A percentile compares a stretch with the other conserved stretches of the same genome.
Evolutionary conservation across 2,888 invertebrate genomes (phyloP).

Genomic region (Microchrysa polita): DNA sequence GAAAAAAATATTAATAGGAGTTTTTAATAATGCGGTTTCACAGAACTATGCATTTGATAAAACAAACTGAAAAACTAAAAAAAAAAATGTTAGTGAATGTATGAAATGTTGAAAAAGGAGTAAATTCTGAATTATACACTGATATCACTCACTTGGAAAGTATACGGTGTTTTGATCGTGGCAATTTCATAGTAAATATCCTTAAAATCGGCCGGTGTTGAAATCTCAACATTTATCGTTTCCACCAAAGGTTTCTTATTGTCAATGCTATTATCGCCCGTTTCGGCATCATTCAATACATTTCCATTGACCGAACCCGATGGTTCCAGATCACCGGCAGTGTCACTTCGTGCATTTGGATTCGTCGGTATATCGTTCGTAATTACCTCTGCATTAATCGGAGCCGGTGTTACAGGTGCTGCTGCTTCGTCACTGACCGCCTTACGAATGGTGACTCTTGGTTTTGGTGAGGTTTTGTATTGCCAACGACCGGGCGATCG

Average conservation of each 20-base stretch:
- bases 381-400: constrained; percentile 51
- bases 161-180: constrained; percentile 88
- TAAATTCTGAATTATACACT: too few species aligned
- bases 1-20: too few species aligned
- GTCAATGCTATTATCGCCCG: constrained; percentile 69
- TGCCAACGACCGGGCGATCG: constrained; percentile 88
- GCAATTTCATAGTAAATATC: constrained; percentile 90
- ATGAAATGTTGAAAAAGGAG: too few species aligned
- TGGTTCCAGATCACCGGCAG: constrained; percentile 76
- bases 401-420: constrained; percentile 58
- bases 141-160: constrained; percentile 79
- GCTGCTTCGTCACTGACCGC: constrained; percentile 70
- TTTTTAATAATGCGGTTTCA: too few species aligned
- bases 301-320: constrained; percentile 75
- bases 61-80: neutral
- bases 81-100: neutral
- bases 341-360: constrained; percentile 67
- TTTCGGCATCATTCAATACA: constrained; percentile 70
- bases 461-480: constrained; percentile 89
- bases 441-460: constrained; percentile 82
- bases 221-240: constrained; percentile 88
- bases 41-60: constrained; percentile 20
- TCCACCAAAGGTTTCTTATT: constrained; percentile 73
- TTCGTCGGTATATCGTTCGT: constrained; percentile 59
- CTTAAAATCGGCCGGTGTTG: constrained; percentile 85